Conservation (phyloP, 2,888 invertebrate species). For the Cephus rjabovi region DNA sequence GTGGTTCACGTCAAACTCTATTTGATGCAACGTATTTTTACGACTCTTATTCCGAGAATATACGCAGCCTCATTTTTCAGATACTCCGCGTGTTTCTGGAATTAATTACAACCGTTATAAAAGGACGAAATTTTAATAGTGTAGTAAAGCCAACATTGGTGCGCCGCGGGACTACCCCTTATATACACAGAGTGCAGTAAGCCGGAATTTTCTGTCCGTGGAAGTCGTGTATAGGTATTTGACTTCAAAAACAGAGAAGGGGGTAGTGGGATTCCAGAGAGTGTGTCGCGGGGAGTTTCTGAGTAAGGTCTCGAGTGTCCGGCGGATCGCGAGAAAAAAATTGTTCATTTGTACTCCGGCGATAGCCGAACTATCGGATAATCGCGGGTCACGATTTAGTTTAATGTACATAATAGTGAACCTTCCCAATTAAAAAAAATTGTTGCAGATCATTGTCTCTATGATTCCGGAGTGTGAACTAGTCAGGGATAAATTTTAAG, state of each 20-base stretch:
- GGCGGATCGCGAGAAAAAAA: too few species aligned
- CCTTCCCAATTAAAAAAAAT: too few species aligned
- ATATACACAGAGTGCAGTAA: not conserved
- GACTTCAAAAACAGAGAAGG: not conserved
- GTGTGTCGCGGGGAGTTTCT: too few species aligned
- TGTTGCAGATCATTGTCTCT: too few species aligned
- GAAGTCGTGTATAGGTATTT: not conserved
- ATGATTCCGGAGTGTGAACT: too few species aligned
- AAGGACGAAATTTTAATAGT: slow-evolving; percentile 6
- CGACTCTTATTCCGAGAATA: not conserved
- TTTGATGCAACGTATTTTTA: slow-evolving; percentile 8
- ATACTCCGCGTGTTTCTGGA: not conserved
- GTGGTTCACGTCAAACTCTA: not conserved
- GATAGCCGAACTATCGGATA: too few species aligned
- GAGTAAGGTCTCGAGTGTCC: too few species aligned
- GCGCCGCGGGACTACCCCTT: not conserved
- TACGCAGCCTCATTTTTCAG: not conserved
- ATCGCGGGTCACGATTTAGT: too few species aligned
- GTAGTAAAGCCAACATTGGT: not conserved
- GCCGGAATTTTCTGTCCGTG: not conserved
- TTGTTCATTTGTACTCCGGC: too few species aligned
- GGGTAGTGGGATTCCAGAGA: too few species aligned
- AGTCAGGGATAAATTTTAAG: too few species aligned
- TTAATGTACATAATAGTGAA: too few species aligned
- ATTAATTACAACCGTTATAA: slow-evolving; percentile 17